Base-by-base conservation (phyloP, 2,797 vertebrate genomes). In the Mastacembelus armatus region DNA sequence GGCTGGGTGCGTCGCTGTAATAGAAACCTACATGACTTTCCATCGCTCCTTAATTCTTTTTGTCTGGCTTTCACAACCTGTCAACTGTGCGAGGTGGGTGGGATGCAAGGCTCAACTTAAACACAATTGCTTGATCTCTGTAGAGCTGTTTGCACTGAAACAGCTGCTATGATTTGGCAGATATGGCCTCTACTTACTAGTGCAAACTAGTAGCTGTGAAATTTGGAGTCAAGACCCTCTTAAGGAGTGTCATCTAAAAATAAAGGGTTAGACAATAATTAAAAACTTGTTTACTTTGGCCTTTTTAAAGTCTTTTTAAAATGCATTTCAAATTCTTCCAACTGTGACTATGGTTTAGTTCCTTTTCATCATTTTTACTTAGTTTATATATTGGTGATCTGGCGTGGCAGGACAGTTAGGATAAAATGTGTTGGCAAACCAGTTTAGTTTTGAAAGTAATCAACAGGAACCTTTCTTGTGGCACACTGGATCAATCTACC, bases 1-100 rank as follows among this genome's bases (percentile, higher is more conserved):
- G 6, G 47, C 22, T 44, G 29, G 29, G 2, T 5, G 12, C 10
- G 14, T 14, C n/a, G 24, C 18, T 30, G n/a, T 39, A 29, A 39
- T 47, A 56, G 29, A 38, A 57, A 44, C 39, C 43, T 35, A n/a
- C 11, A 16, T 6, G 39, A 54, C 44, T 48, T 33, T 43, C 54
- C 24, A 39, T 47, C 27, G 36, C 49, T 33, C 24, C 33, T 26
- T 12, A n/a, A 40, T 30, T 45, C 21, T 9, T 44, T 60, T 44
- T 21, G 10, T 21, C 29, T 21, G 15, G 36, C 27, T 35, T 49
- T 38, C 18, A 22, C 9, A 10, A 19, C 22, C n/a, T 19, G 16
- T 12, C 11, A 5, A 19, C 50, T 22, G 9, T 21, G 32, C 15
- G 36, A 16, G 35, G 35, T 5, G 1, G 33, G 10, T 18, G 12